A percentile compares a stretch with the other conserved stretches of the same genome.
These are phyloP conservation scores for Epinephelus moara DNA, from an alignment of 2,113 vertebrate genomes.

Conservation along the genomic window DNA sequence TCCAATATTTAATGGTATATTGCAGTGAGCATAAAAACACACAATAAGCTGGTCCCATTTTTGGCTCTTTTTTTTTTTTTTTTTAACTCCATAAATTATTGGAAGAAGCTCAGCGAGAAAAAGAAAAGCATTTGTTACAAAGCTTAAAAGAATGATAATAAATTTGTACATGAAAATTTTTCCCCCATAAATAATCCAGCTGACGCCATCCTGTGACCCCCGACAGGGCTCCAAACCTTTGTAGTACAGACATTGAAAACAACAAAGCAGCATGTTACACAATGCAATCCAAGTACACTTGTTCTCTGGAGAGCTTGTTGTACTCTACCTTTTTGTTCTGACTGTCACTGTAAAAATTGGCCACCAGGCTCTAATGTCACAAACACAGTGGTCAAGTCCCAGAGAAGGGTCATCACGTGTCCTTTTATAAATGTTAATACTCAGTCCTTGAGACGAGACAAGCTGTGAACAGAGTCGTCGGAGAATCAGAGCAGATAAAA, in stretches of 20 bases:
- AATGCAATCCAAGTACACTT: not conserved
- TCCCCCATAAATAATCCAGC: not conserved
- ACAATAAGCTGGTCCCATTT: not conserved
- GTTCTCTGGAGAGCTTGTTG: not conserved
- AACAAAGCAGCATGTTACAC: constrained; percentile 36
- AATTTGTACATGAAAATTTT: constrained; percentile 32
- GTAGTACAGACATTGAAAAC: constrained; percentile 19
- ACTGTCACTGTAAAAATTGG: not conserved
- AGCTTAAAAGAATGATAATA: constrained; percentile 27
- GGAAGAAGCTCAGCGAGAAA: constrained; percentile 3
- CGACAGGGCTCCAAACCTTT: not conserved
- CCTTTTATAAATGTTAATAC: constrained; percentile 2
- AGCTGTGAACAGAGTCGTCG: constrained; percentile 30
- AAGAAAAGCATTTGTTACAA: constrained; percentile 39
- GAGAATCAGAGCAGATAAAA: constrained; percentile 50
- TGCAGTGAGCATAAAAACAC: not conserved
- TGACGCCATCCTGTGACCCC: not conserved
- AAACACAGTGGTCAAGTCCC: not conserved
- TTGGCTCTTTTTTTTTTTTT: not conserved
- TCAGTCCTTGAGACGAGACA: constrained; percentile 38
- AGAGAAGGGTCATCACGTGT: not conserved
- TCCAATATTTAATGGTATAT: not conserved
- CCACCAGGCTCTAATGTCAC: constrained; percentile 3
- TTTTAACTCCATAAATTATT: constrained; percentile 10
- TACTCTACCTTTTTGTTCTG: not conserved